Conservation (phyloP, 2,888 invertebrate genomes). For the Oxyteleia sp. region DNA sequence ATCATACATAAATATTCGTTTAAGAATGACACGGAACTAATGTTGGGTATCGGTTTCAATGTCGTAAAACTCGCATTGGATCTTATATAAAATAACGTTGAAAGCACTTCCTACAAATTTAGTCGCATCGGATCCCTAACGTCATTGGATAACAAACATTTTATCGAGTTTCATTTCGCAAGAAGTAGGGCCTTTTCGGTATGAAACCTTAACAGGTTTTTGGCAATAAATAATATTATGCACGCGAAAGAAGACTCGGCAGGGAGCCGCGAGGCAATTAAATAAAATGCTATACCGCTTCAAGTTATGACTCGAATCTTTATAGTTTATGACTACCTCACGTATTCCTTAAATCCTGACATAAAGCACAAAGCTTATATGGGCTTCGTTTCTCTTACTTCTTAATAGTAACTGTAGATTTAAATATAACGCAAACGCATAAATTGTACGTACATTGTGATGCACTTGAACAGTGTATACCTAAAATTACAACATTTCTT, state of each 20-base stretch:
- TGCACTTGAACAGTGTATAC: too few species aligned
- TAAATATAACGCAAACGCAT: slow-evolving; percentile 46
- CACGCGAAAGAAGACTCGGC: slow-evolving; percentile 79
- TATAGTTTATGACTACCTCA: slow-evolving; percentile 85
- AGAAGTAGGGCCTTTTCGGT: slow-evolving; percentile 81
- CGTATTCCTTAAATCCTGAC: slow-evolving; percentile 86
- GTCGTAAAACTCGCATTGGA: slow-evolving; percentile 73
- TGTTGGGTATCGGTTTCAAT: slow-evolving; percentile 73
- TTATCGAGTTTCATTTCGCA: slow-evolving; percentile 87
- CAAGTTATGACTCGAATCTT: slow-evolving; percentile 87
- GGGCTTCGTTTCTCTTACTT: slow-evolving; percentile 67
- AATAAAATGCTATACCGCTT: slow-evolving; percentile 87
- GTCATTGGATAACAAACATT: slow-evolving; percentile 87
- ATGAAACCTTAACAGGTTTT: slow-evolving; percentile 87
- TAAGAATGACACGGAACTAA: slow-evolving; percentile 51
- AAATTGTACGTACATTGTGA: slow-evolving; percentile 28
- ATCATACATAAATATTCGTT: slow-evolving; percentile 43
- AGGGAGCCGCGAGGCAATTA: slow-evolving; percentile 85
- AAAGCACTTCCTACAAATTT: slow-evolving; percentile 78
- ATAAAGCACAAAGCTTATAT: slow-evolving; percentile 82
- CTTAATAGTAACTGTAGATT: slow-evolving; percentile 61
- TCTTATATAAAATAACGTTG: slow-evolving; percentile 53
- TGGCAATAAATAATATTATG: slow-evolving; percentile 88
- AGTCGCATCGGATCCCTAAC: slow-evolving; percentile 76
- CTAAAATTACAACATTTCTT: too few species aligned